A percentile compares a stretch with the other conserved stretches of the same genome.
phyloP scores from a whole-genome alignment of 2,113 vertebrate species.

The Stegastes partitus region DNA sequence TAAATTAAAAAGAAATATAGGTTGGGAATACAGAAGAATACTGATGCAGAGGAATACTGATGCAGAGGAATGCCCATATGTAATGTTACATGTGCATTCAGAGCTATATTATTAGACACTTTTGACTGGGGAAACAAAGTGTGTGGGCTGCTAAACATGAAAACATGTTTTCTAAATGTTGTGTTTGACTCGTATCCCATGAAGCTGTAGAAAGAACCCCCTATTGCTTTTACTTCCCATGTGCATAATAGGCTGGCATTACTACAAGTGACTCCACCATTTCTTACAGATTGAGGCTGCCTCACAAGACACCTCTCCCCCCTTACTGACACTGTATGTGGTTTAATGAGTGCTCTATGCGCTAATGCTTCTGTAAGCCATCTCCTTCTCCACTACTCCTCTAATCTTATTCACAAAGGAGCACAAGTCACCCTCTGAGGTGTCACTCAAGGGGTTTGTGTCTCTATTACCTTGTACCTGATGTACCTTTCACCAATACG shows the following conservation, averaged over 20 bases:
- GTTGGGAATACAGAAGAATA: conserved; percentile 1
- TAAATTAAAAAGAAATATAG: not conserved
- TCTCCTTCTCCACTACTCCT: conserved; percentile 48
- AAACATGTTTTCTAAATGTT: conserved; percentile 44
- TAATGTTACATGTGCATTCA: conserved; percentile 45
- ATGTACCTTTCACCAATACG: conserved; percentile 53
- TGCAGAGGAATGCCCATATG: conserved; percentile 30
- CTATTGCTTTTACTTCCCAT: conserved; percentile 59
- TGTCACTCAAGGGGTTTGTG: conserved; percentile 67
- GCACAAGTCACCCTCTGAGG: conserved; percentile 67
- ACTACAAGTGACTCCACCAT: conserved; percentile 59
- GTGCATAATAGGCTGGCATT: conserved; percentile 57
- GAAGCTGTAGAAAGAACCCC: conserved; percentile 29
- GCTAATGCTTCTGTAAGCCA: conserved; percentile 74
- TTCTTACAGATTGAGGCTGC: conserved; percentile 57
- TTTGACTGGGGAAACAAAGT: conserved; percentile 17
- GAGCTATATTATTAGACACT: conserved; percentile 29
- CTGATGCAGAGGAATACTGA: conserved; percentile 26
- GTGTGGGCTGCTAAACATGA: conserved; percentile 44
- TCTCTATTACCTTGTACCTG: conserved; percentile 58
- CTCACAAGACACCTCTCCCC: conserved; percentile 49
- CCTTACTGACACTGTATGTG: conserved; percentile 67
- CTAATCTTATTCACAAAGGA: conserved; percentile 77
- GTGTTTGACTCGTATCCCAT: conserved; percentile 22
- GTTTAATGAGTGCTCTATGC: conserved; percentile 74